Conservation (phyloP, 2,113 vertebrate species). For the Circaetus gallicus region DNA sequence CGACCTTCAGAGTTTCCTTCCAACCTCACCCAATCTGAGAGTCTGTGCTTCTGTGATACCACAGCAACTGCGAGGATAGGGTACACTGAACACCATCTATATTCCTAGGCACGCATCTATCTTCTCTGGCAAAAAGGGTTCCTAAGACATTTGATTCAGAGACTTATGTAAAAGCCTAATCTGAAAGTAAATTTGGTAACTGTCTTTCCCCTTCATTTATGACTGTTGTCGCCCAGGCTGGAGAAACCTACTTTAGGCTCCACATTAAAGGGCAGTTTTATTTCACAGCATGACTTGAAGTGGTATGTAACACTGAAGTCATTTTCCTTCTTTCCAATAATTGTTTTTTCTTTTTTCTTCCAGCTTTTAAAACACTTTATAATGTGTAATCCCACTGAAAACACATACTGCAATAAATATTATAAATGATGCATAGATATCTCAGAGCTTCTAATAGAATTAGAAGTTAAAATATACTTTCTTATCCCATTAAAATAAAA, state of each 20-base stretch:
- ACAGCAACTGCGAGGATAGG: neutral
- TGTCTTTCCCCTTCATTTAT: constrained; percentile 6
- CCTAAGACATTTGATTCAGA: neutral
- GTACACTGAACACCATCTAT: neutral
- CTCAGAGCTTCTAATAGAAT: neutral
- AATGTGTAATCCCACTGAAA: neutral
- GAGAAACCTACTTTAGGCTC: neutral
- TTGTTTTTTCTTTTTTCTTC: neutral
- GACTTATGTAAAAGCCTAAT: neutral
- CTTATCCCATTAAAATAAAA: neutral
- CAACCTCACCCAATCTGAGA: neutral
- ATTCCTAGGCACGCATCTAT: neutral
- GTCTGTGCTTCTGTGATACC: neutral
- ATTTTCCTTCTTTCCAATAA: constrained; percentile 15
- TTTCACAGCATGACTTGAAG: constrained; percentile 1
- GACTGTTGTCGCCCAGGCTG: neutral
- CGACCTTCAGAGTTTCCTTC: neutral
- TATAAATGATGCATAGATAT: neutral
- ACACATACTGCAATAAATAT: neutral
- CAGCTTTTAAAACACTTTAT: neutral
- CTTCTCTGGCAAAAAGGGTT: neutral
- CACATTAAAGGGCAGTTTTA: neutral
- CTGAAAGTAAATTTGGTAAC: constrained; percentile 10
- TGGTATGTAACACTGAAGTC: neutral
- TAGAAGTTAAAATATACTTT: neutral